Conservation (phyloP, 2,888 invertebrate genomes). For the Tenodera sinensis region DNA sequence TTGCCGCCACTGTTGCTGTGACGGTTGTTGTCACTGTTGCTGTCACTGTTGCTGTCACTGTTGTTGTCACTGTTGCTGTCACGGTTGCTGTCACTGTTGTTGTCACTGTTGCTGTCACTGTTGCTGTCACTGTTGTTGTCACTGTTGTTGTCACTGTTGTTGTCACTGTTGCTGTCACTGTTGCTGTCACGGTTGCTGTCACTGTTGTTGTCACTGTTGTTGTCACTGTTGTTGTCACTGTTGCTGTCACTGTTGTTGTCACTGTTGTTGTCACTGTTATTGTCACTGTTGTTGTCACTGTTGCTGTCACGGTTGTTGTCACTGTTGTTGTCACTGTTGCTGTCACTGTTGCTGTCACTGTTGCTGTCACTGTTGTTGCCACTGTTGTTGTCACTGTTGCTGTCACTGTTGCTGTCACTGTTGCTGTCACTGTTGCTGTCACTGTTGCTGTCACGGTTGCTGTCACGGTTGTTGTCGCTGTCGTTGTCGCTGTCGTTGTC, state of each 20-base stretch:
- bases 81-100: not conserved
- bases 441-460: not conserved
- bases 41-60: too few species aligned
- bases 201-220: not conserved
- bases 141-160: not conserved
- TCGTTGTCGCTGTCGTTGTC: conserved; percentile 1
- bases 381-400: not conserved
- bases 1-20: too few species aligned
- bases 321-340: conserved; percentile 9
- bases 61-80: not conserved
- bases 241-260: not conserved
- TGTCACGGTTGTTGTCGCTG: too few species aligned
- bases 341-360: not conserved
- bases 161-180: conserved; percentile 13
- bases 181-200: not conserved
- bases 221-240: not conserved
- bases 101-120: not conserved
- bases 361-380: not conserved
- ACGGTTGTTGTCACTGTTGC: too few species aligned
- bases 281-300: conserved; percentile 1
- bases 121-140: not conserved
- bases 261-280: conserved; percentile 7
- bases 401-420: conserved; percentile 6
- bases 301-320: too few species aligned
- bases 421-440: conserved; percentile 10